Evolutionary conservation across 2,113 vertebrate species (phyloP).

Genomic region (Nestor notabilis): DNA sequence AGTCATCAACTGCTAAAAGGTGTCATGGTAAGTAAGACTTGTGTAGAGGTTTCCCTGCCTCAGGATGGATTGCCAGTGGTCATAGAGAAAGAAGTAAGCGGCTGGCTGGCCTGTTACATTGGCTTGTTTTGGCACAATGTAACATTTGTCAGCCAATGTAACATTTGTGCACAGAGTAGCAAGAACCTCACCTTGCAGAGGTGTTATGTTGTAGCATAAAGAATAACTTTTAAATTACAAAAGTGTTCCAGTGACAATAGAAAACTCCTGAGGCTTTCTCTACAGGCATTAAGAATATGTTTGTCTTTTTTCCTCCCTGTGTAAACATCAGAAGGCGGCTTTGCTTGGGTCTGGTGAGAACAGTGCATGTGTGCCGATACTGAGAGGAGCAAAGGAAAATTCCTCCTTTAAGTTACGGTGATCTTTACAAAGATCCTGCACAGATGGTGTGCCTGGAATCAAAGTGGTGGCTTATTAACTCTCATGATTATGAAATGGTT

Average conservation of each 20-base stretch:
- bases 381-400: not conserved
- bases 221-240: not conserved
- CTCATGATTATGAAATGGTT: not conserved
- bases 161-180: not conserved
- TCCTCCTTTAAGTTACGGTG: not conserved
- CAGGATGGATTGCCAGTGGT: not conserved
- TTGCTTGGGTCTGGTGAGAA: not conserved
- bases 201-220: not conserved
- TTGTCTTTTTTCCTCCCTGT: not conserved
- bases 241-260: not conserved
- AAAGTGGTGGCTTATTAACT: not conserved
- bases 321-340: not conserved
- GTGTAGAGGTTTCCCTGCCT: not conserved
- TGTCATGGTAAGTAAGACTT: not conserved
- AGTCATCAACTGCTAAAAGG: rapidly evolving
- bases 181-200: not conserved
- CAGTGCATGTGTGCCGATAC: rapidly evolving
- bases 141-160: no score
- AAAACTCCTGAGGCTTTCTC: not conserved
- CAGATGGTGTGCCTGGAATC: not conserved
- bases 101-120: not conserved
- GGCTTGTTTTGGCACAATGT: not conserved
- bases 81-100: not conserved
- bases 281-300: not conserved
- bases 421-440: not conserved